Percentiles rank a stretch among this genome's conserved stretches.
phyloP scores from a whole-genome alignment of 2,888 invertebrate species.

The Sinentomon sp. region DNA sequence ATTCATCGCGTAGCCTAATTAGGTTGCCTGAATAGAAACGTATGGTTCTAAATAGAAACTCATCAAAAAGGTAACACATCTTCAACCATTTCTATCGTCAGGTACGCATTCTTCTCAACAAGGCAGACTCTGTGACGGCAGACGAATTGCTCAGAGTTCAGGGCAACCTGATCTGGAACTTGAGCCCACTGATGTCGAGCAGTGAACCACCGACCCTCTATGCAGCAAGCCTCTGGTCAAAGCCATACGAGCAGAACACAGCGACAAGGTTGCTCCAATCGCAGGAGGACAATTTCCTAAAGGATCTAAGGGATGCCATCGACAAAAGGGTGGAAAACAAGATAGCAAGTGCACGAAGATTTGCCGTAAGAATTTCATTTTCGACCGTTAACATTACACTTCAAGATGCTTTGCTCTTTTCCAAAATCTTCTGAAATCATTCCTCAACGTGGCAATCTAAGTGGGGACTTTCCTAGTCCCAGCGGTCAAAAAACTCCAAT shows the following conservation, averaged over 20 bases:
- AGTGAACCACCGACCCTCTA: constrained; percentile 67
- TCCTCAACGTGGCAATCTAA: too few species aligned
- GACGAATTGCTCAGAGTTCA: constrained; percentile 80
- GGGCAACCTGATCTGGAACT: constrained; percentile 81
- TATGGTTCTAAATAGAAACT: too few species aligned
- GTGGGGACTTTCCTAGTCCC: too few species aligned
- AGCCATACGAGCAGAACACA: constrained; percentile 52
- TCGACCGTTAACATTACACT: too few species aligned
- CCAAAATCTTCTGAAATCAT: too few species aligned
- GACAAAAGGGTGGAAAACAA: constrained; percentile 78
- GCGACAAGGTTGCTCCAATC: constrained; percentile 53
- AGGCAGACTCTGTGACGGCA: constrained; percentile 72
- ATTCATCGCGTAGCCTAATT: too few species aligned
- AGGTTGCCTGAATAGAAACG: too few species aligned
- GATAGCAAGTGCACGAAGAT: constrained; percentile 74
- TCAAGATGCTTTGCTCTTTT: too few species aligned
- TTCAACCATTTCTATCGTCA: too few species aligned
- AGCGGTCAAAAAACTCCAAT: too few species aligned
- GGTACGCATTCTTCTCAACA: constrained; percentile 78
- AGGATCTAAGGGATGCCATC: constrained; percentile 55
- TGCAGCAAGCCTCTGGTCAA: constrained; percentile 46
- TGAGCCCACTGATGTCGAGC: constrained; percentile 83
- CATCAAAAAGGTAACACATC: too few species aligned
- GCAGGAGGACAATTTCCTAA: constrained; percentile 62
- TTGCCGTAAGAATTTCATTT: constrained; percentile 49